Evolutionary conservation across 1,140 invertebrate genomes (phyloP), one percentile per base, ranked within the genome.

Genomic region (Heterodera schachtii): DNA sequence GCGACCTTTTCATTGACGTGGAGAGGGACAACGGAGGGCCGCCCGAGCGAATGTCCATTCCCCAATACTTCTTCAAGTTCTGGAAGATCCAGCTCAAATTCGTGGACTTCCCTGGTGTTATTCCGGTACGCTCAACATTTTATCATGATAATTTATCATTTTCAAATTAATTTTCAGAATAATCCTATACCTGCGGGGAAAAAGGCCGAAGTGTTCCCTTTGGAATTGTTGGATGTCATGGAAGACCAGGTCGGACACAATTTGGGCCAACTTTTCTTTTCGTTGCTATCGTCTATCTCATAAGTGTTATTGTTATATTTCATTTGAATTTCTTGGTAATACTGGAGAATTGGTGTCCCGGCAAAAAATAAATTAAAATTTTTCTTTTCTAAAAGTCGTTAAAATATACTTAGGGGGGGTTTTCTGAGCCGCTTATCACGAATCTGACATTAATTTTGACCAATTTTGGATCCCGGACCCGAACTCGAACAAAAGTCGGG

Each of bases 151-250:
- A 31, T 46, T 78, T 67, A 4, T n/a, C 8, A 11, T 16, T 44
- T 78, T 41, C 5, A 1, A 19, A 5, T 60, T 11, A 16, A 13
- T 73, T 6, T 76, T 76, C 11, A 78, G 76, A 84, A 83, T 47
- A 19, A 13, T n/a, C 67, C 43, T 49, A 21, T 83, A 11, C 80
- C 71, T 1, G 73, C 64, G 19, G 82, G 81, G 6, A 84, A 49
- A 46, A 75, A 67, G 16, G 8, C 73, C 11, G 82, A 83, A 74
- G 43, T 83, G 47, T 83, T 83, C 73, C 81, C 82, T 1, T 71
- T 83, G n/a, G 82, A 83, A 46, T 46, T 80, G 44, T 70, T 83
- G 11, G 64, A 41, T 43, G 75, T 83, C 70, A 83, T 83, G 82
- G 81, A 73, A 43, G 81, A 82, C 83, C 81, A 82, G 21, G 69